Evolutionary conservation across 2,113 vertebrate species (phyloP).

Genomic region (Ciconia maguari): DNA sequence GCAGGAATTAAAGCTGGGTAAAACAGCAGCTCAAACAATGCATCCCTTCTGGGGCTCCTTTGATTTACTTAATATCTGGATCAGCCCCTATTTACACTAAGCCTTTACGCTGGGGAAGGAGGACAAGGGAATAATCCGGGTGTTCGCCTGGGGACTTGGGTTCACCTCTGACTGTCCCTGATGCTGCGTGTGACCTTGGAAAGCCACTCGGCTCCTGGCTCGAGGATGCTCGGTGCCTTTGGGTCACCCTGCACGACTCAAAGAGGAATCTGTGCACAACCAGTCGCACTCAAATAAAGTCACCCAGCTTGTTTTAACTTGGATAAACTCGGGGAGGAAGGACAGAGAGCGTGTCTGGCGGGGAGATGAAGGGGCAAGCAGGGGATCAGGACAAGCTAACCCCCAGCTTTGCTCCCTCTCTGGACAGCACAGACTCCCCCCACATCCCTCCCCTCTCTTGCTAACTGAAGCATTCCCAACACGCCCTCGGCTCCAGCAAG

Average conservation of each 20-base stretch:
- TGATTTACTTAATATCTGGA: not conserved
- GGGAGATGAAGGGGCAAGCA: not conserved
- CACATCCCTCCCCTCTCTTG: not conserved
- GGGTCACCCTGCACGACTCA: not conserved
- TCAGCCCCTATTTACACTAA: not conserved
- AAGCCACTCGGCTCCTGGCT: not conserved
- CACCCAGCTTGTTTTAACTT: not conserved
- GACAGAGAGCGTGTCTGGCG: fast-evolving
- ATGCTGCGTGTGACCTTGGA: not conserved
- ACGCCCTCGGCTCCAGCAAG: not conserved
- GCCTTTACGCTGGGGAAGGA: not conserved
- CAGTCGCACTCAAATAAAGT: not conserved
- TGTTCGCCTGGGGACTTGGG: fast-evolving
- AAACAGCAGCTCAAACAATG: not conserved
- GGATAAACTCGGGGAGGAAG: not conserved
- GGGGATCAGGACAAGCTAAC: no score
- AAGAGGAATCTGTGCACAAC: not conserved
- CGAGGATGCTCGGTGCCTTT: not conserved
- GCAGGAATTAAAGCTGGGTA: not conserved
- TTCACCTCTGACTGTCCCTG: not conserved
- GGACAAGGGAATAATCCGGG: not conserved
- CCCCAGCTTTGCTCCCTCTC: not conserved
- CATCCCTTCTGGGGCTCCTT: not conserved
- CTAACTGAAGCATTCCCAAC: not conserved
- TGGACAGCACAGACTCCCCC: not conserved